Conservation (phyloP, 2,888 invertebrate genomes). For the Eilema griseolum region DNA sequence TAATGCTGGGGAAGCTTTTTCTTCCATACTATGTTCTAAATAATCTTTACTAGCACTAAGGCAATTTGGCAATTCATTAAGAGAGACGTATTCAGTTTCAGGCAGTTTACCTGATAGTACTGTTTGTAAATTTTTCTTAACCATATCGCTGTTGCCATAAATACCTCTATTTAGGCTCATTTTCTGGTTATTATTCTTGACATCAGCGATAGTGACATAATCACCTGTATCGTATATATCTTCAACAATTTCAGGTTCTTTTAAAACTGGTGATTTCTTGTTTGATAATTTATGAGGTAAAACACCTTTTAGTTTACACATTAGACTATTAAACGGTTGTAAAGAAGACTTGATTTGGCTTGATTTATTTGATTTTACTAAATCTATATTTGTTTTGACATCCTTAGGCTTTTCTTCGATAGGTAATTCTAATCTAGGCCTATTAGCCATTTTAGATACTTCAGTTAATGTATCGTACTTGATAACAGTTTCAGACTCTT, state of each 20-base stretch:
- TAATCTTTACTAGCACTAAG: slow-evolving; percentile 79
- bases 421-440: slow-evolving; percentile 80
- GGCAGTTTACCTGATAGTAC: slow-evolving; percentile 87
- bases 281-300: slow-evolving; percentile 83
- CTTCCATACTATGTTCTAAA: slow-evolving; percentile 71
- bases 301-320: slow-evolving; percentile 91
- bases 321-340: slow-evolving; percentile 90
- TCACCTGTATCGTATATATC: slow-evolving; percentile 90
- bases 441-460: slow-evolving; percentile 62
- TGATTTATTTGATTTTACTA: slow-evolving; percentile 65
- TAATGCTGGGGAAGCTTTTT: slow-evolving; percentile 66
- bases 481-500: slow-evolving; percentile 60
- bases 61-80: slow-evolving; percentile 91
- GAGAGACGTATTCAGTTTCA: slow-evolving; percentile 92
- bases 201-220: slow-evolving; percentile 95
- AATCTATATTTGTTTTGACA: slow-evolving; percentile 55
- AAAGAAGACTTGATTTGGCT: slow-evolving; percentile 74
- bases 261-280: slow-evolving; percentile 82
- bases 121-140: slow-evolving; percentile 88
- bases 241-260: slow-evolving; percentile 79
- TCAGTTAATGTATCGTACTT: slow-evolving; percentile 55
- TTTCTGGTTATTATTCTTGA: slow-evolving; percentile 92
- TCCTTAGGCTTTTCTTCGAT: slow-evolving; percentile 70
- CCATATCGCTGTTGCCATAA: slow-evolving; percentile 90
- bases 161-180: slow-evolving; percentile 74